phyloP scores from a whole-genome alignment of 2,888 invertebrate species.

The Acanthopleura granulata region DNA sequence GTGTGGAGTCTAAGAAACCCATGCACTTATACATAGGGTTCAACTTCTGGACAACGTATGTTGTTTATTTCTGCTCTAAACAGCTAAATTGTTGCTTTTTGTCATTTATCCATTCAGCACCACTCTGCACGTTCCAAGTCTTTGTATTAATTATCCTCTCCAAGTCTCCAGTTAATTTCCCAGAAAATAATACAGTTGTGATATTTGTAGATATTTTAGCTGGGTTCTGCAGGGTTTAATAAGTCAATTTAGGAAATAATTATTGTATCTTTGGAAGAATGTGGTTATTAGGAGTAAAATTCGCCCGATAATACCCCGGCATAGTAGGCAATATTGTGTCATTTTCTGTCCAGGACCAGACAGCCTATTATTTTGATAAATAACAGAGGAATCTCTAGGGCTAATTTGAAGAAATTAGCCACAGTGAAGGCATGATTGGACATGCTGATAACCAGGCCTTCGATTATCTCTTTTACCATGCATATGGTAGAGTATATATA shows the following conservation, averaged over 20 bases:
- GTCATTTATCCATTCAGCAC: too few species aligned
- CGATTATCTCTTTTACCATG: too few species aligned
- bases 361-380: background rate
- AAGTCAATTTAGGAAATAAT: constrained; percentile 2
- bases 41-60: too few species aligned
- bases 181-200: constrained; percentile 4
- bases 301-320: background rate
- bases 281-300: background rate
- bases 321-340: constrained; percentile 9
- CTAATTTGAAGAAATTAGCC: too few species aligned
- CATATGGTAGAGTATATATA: too few species aligned
- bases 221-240: background rate
- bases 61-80: too few species aligned
- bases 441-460: too few species aligned
- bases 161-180: constrained; percentile 7
- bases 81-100: too few species aligned
- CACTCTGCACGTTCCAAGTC: background rate
- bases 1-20: too few species aligned
- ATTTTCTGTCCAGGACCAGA: background rate
- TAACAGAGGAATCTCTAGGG: background rate
- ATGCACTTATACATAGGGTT: too few species aligned
- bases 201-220: constrained; percentile 12
- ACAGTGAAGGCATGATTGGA: too few species aligned
- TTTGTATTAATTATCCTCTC: constrained; percentile 10
- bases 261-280: background rate